Base-by-base conservation (phyloP, 2,113 vertebrate genomes). In the Polypterus bichir region DNA sequence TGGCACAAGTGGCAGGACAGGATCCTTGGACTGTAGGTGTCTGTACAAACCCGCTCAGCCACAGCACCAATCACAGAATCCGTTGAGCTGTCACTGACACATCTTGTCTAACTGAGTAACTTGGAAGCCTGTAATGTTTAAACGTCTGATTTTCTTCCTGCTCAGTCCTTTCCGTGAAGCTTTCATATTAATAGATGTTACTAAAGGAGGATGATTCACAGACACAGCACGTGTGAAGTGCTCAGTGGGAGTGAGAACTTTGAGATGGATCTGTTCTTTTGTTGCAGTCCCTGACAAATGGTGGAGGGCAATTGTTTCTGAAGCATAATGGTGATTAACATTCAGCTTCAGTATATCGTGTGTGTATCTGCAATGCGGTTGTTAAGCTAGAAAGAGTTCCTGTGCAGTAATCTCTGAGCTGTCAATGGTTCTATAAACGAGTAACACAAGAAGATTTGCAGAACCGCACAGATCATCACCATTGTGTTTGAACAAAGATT, bases 251-350 rank as follows among this genome's bases (percentile, higher is more conserved):
- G 27, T 27, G 27, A 27, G 27, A 27, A 27, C 27, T 70, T 64
- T 68, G 9, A 44, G 64, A 56, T 60, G 55, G 71, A 70, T 60
- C 61, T 77, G 27, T 69, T 79, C 58, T 44, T 61, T 71, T 68
- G 61, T 66, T 5, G 62, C 62, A 68, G 65, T 73, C 66, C 54
- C 64, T 73, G 73, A 71, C 1, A 58, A 44, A 58, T 45, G 46
- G 1, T 68, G 65, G 49, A 52, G 71, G 65, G 68, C 64, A 69
- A 9, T 78, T 75, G 61, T 76, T 80, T 68, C 49, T 66, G 73
- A 59, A 45, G 61, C 47, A 46, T 70, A 65, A 27, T 61, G 60
- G 53, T 67, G 69, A 74, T 78, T 77, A 79, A 60, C 59, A 76
- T 81, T 78, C 74, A 73, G 44, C 69, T 70, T 64, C 61, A 68